Evolutionary conservation across 2,888 invertebrate genomes (phyloP).

Genomic region (Rhagium mordax): DNA sequence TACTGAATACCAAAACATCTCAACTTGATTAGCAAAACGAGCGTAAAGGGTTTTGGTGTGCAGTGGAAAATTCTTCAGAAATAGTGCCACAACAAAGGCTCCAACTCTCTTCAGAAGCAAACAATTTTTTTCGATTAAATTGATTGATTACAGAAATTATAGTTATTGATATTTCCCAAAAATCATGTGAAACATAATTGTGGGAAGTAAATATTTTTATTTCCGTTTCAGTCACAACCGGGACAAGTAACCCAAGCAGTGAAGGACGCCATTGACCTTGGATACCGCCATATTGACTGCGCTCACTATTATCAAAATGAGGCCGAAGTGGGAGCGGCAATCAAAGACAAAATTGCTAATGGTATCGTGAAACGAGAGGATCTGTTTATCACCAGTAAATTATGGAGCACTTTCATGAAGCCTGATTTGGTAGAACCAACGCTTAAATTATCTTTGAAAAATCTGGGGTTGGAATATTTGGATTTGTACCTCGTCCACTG

Average conservation of each 20-base stretch:
- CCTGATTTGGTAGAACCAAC: constrained; percentile 82
- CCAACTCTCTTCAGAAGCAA: no score
- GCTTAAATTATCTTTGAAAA: constrained; percentile 77
- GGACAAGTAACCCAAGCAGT: constrained; percentile 77
- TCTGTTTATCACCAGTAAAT: constrained; percentile 79
- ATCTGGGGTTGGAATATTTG: constrained; percentile 82
- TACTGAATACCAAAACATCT: no score
- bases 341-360: constrained; percentile 75
- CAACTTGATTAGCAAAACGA: no score
- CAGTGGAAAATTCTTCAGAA: no score
- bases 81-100: no score
- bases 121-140: no score
- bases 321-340: constrained; percentile 77
- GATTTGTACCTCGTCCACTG: constrained; percentile 93
- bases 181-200: no score
- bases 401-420: constrained; percentile 86
- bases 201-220: no score
- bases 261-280: constrained; percentile 80
- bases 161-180: no score
- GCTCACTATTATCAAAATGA: constrained; percentile 80
- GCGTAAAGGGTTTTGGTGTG: no score
- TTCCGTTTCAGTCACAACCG: constrained; percentile 74
- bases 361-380: constrained; percentile 80
- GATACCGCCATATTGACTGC: constrained; percentile 84
- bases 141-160: no score